These are phyloP conservation scores for Nyctalus aviator DNA, from an alignment of 2,797 vertebrate species.

Conservation along the genomic window DNA sequence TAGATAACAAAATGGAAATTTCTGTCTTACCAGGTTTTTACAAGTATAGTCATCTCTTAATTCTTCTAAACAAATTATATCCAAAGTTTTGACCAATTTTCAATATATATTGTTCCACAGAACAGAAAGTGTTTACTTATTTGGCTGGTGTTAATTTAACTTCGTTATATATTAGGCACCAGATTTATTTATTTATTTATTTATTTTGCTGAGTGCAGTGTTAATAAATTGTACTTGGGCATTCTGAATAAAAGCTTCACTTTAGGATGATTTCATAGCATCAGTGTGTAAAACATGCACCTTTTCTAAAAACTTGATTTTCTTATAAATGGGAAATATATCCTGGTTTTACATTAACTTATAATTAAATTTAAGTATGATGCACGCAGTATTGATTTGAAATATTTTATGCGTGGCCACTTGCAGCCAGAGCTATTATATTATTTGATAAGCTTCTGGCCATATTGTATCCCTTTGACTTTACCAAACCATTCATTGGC, in stretches of 20 bases:
- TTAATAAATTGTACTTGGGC: neutral
- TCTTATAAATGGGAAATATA: neutral
- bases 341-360: neutral
- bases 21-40: neutral
- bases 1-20: neutral
- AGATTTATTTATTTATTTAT: neutral
- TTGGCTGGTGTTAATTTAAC: neutral
- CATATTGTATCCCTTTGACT: neutral
- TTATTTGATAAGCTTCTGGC: neutral
- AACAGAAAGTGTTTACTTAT: neutral
- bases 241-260: neutral
- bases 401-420: neutral
- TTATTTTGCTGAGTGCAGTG: neutral
- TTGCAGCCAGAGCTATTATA: neutral
- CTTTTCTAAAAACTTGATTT: neutral
- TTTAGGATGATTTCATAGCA: neutral
- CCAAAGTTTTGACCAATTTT: neutral
- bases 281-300: neutral
- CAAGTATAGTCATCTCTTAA: neutral
- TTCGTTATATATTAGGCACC: neutral
- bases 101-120: too few relatives aligned
- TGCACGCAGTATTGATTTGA: neutral
- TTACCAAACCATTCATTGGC: neutral
- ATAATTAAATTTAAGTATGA: constrained; percentile 4
- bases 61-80: neutral